Base-by-base conservation (phyloP, 2,888 invertebrate species). In the Cetonia aurata region DNA sequence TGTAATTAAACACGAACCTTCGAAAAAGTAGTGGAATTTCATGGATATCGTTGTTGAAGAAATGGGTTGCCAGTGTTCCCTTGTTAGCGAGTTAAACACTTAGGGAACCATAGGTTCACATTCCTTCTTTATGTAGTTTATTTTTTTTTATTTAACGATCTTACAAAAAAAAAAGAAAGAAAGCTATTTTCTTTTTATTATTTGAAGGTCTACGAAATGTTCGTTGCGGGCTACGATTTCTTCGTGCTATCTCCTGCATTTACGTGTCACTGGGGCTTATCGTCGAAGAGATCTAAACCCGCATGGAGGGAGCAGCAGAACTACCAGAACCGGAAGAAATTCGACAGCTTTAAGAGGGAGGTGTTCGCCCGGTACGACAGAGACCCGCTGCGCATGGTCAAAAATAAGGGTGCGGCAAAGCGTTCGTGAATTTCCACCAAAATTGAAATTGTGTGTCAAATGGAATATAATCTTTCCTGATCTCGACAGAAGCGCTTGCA, bases 191-290 rank as follows among this genome's bases (percentile, higher is more conserved):
- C 4, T 25, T 25, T 4, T 25, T 25, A 1, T 68, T 75, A 69
- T 66, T 85, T 85, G 8, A 85, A 96, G 96, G 95, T 96, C 44
- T 96, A 96, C 85, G 96, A 96, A 86, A 96, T 96, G 93, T 94
- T 90, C 82, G 90, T 96, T 37, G 92, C 94, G 55, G 95, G 96
- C 6, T 96, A 94, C 85, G 91, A 93, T 81, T 96, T 96, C 85
- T 89, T 91, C 79, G 96, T 96, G 0, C 87, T 96, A 10, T 93
- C 96, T 0, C 96, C 96, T 0, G 90, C 94, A 57, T 96, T 96
- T 85, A 95, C 95, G 0, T 93, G 93, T 65, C 96, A 96, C 81
- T 95, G 96, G 94, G 96, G 96, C 0, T 85, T 96, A 3, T 95
- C 96, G 81, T 90, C 91, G 37, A 90, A 93, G 70, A 89, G 92